Percentiles rank a stretch among this genome's conserved stretches.
phyloP scores from a whole-genome alignment of 2,113 vertebrate species.

The Cettia cetti region DNA sequence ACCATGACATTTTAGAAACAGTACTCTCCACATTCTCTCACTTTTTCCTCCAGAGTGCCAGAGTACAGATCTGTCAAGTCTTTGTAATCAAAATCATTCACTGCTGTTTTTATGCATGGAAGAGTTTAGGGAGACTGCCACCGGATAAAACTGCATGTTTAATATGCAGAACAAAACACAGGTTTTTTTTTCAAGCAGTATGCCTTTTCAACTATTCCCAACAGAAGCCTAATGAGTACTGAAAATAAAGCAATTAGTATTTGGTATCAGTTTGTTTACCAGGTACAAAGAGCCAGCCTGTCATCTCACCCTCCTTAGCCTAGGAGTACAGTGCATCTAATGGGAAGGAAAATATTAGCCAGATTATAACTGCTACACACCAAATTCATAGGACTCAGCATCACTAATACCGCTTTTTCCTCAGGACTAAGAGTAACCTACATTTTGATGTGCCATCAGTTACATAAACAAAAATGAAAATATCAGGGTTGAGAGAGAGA shows the following conservation, averaged over 20 bases:
- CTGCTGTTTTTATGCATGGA: not conserved
- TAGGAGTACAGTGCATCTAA: not conserved
- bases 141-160: not conserved
- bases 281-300: not conserved
- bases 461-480: not conserved
- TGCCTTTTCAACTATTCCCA: not conserved
- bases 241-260: not conserved
- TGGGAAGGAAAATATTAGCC: not conserved
- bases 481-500: not conserved
- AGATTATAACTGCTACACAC: not conserved
- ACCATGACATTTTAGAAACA: not conserved
- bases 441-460: not conserved
- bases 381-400: not conserved
- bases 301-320: not conserved
- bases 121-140: not conserved
- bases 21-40: not conserved
- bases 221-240: not conserved
- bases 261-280: not conserved
- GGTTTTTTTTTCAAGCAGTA: not conserved
- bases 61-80: not conserved
- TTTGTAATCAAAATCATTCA: not conserved
- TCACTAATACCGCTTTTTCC: not conserved
- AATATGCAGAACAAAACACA: not conserved
- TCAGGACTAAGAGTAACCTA: not conserved
- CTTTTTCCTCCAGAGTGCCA: not conserved